Base-by-base conservation (phyloP, 2,888 invertebrate genomes). In the Clanis bilineata region DNA sequence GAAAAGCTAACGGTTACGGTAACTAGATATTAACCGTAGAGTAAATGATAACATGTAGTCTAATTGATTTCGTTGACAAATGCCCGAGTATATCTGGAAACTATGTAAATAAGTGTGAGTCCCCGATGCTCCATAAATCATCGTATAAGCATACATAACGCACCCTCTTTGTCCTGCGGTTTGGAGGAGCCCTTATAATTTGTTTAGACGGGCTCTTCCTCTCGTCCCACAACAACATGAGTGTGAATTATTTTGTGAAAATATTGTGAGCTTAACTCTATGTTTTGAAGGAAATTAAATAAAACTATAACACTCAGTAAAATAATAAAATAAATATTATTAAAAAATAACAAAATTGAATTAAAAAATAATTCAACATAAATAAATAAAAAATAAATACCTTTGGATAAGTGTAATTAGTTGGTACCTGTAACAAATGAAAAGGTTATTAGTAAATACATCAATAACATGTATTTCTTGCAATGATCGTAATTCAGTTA, bases 351-450 rank as follows among this genome's bases (percentile, higher is more conserved):
- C 9, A 6, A 25, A 47, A 47, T 7, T 0, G 28, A 25, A 15
- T 23, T 47, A 25, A 47, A 25, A 22, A 22, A 12, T 32, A 21
- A 21, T 5, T 7, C 18, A n/a, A 6, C 12, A 47, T 25, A 25
- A 47, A 15, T 5, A 25, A 47, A 47, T 23, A 45, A 45, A 47
- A 47, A 25, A 15, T 47, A 47, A 47, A 47, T 47, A 47, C 47
- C 47, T 47, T 47, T 28, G 47, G 7, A n/a, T 7, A 25, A 28
- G 2, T n/a, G 25, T 15, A 25, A 47, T 47, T 7, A 25, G 25
- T 47, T 3, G 25, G 25, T 47, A 47, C 47, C 47, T 47, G 47
- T n/a, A 47, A 47, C n/a, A 25, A 47, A 36, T 32, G 5, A 36
- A 12, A 3, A 22, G 2, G 0, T 1, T 44, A 44, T 22, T 44